A percentile compares a stretch with the other conserved stretches of the same genome.
Conservation (phyloP, 2,888 invertebrate genomes). For the Deladenus siricidicola region DNA sequence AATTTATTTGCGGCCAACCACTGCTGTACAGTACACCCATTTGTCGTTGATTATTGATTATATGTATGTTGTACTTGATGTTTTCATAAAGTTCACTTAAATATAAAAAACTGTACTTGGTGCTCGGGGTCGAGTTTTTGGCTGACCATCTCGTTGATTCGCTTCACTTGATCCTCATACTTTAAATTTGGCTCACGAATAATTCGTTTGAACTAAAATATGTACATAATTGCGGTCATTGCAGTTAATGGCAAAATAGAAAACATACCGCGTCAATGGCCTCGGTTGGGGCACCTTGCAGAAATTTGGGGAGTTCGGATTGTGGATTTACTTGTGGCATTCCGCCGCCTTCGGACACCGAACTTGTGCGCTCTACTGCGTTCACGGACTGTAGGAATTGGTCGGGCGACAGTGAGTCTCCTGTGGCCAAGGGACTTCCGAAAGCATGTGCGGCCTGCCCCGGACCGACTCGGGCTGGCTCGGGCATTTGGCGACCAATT, state of each 20-base stretch:
- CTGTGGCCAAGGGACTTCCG: background rate
- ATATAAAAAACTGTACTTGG: conserved; percentile 17
- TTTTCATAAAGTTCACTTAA: background rate
- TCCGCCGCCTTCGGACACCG: too few species aligned
- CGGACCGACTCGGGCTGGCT: background rate
- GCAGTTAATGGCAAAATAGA: too few species aligned
- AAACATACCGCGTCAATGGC: too few species aligned
- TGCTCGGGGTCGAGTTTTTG: conserved; percentile 21
- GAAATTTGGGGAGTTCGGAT: conserved; percentile 17
- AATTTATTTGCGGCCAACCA: too few species aligned
- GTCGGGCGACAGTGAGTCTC: background rate
- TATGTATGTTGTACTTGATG: background rate
- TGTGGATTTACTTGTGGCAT: background rate
- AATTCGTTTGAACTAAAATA: conserved; percentile 27
- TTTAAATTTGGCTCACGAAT: conserved; percentile 26
- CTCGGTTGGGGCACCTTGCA: conserved; percentile 23
- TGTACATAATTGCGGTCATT: too few species aligned
- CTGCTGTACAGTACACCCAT: too few species aligned
- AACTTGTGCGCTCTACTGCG: too few species aligned
- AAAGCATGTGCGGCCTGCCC: background rate
- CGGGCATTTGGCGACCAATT: conserved; percentile 2
- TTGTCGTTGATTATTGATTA: background rate
- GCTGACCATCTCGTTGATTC: conserved; percentile 25
- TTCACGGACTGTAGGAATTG: background rate
- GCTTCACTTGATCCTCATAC: conserved; percentile 27